A percentile compares a stretch with the other conserved stretches of the same genome.
Conservation (phyloP, 2,888 invertebrate species). For the Ectemnius lituratus region DNA sequence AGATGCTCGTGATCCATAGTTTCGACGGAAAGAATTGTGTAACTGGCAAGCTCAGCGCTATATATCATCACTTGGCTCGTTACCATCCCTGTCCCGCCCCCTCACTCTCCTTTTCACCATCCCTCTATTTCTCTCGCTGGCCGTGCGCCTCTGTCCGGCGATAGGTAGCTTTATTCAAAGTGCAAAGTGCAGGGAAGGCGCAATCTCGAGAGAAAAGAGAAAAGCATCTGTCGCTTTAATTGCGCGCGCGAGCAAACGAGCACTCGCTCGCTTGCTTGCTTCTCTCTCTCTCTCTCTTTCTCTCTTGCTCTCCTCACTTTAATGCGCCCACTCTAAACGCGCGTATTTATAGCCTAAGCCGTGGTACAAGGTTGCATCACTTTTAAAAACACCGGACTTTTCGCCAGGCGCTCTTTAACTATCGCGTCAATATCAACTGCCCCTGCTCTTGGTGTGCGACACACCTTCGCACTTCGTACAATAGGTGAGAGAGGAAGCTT, state of each 20-base stretch:
- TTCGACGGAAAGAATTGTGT: conserved; percentile 49
- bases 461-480: too few species aligned
- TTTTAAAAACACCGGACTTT: too few species aligned
- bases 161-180: conserved; percentile 17
- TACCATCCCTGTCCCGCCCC: conserved; percentile 45
- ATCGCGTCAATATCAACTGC: too few species aligned
- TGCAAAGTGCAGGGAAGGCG: conserved; percentile 8
- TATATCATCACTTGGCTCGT: conserved; percentile 49
- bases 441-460: too few species aligned
- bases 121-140: neutral
- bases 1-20: conserved; percentile 46
- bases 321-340: too few species aligned
- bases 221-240: neutral
- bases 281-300: too few species aligned
- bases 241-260: neutral
- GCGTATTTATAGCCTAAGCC: too few species aligned
- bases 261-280: too few species aligned
- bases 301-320: too few species aligned
- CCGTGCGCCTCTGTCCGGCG: conserved; percentile 11
- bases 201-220: conserved; percentile 1
- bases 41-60: conserved; percentile 42
- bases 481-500: too few species aligned
- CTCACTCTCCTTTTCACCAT: neutral
- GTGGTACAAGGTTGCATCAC: too few species aligned
- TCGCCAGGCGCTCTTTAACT: too few species aligned